Percentiles rank a stretch among this genome's conserved stretches.
These are phyloP conservation scores for Acronicta psi DNA, from an alignment of 2,888 invertebrate species.

Conservation along the genomic window DNA sequence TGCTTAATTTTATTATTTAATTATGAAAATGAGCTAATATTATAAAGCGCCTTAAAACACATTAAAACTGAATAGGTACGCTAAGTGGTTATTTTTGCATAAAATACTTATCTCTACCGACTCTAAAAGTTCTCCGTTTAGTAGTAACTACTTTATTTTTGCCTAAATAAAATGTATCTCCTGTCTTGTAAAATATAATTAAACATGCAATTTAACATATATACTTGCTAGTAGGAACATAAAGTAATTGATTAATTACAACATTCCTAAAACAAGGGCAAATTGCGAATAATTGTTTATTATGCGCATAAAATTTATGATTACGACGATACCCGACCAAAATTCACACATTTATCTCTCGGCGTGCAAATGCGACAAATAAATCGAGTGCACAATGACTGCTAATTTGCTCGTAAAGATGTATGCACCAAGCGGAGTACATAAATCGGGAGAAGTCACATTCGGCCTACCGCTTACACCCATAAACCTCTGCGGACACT, in stretches of 20 bases:
- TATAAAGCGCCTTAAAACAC: background rate
- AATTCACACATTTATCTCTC: conserved; percentile 85
- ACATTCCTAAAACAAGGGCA: conserved; percentile 16
- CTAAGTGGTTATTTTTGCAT: conserved; percentile 6
- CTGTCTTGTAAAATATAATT: too few species aligned
- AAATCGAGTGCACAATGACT: conserved; percentile 87
- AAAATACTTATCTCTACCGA: background rate
- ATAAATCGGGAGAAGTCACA: conserved; percentile 85
- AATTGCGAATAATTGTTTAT: conserved; percentile 51
- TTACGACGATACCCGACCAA: conserved; percentile 62
- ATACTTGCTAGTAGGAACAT: too few species aligned
- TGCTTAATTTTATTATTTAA: conserved; percentile 39
- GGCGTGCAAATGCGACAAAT: conserved; percentile 74
- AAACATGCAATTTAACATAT: too few species aligned
- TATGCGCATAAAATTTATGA: conserved; percentile 58
- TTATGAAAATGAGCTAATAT: conserved; percentile 36
- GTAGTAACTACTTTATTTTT: too few species aligned
- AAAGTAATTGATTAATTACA: conserved; percentile 8
- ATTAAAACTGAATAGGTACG: too few species aligned
- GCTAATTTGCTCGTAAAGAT: conserved; percentile 88
- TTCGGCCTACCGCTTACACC: conserved; percentile 87
- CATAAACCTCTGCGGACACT: conserved; percentile 87
- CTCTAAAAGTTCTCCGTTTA: too few species aligned
- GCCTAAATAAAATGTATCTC: background rate
- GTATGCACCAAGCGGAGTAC: conserved; percentile 82